These are phyloP conservation scores for Trichomycterus rosablanca DNA, from an alignment of 2,113 vertebrate genomes.

Conservation along the genomic window DNA sequence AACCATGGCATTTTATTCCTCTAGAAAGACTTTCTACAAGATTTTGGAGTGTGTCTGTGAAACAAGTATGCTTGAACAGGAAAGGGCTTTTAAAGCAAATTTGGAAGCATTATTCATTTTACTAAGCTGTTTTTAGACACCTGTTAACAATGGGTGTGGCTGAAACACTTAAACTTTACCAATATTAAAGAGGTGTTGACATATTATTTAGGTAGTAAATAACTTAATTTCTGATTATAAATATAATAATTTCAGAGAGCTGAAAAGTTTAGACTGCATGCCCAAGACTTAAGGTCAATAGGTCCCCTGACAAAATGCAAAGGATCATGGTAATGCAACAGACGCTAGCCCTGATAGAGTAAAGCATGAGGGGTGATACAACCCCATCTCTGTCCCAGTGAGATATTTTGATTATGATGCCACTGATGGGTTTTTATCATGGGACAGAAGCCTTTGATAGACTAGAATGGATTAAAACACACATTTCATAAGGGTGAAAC, in stretches of 20 bases:
- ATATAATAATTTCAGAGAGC: too few species aligned
- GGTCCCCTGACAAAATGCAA: conserved; percentile 51
- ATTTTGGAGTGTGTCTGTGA: too few species aligned
- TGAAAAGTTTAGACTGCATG: conserved; percentile 41
- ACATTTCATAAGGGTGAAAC: conserved; percentile 22
- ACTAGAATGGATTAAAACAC: conserved; percentile 23
- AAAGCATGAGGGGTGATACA: conserved; percentile 17
- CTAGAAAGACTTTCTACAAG: too few species aligned
- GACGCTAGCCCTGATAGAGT: conserved; percentile 42
- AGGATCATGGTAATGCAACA: conserved; percentile 55
- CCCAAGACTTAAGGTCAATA: conserved; percentile 58
- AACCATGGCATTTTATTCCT: too few species aligned
- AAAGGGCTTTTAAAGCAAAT: too few species aligned
- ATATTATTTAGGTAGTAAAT: too few species aligned
- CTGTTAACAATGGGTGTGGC: too few species aligned
- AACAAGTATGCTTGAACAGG: too few species aligned
- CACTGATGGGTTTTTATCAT: conserved; percentile 18
- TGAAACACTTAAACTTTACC: not conserved
- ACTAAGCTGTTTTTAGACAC: too few species aligned
- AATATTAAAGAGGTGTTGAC: not conserved
- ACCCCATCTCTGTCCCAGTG: conserved; percentile 55
- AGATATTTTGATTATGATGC: conserved; percentile 40
- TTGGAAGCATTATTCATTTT: too few species aligned
- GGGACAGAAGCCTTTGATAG: conserved; percentile 7
- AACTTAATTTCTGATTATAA: too few species aligned